These are phyloP conservation scores for Serrognathus titanus DNA, from an alignment of 2,888 invertebrate genomes.

Conservation along the genomic window DNA sequence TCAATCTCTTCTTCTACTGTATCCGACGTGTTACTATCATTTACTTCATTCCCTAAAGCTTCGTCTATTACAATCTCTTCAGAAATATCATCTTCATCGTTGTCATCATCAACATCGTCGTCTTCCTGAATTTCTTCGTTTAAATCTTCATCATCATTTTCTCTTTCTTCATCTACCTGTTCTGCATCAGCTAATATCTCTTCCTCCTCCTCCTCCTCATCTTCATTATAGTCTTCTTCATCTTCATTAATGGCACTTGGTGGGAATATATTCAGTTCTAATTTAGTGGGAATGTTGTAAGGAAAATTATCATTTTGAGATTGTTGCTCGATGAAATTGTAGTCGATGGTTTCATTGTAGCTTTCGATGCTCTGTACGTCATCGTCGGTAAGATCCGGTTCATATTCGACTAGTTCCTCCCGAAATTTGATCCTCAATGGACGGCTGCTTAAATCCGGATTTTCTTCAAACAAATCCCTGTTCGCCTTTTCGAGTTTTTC, in stretches of 20 bases:
- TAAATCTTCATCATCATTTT: slow-evolving; percentile 16
- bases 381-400: slow-evolving; percentile 48
- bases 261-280: slow-evolving; percentile 18
- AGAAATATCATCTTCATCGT: neutral
- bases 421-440: slow-evolving; percentile 51
- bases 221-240: slow-evolving; percentile 17
- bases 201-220: slow-evolving; percentile 11
- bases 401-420: slow-evolving; percentile 51
- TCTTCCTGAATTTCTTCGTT: neutral
- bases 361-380: slow-evolving; percentile 47
- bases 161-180: slow-evolving; percentile 13
- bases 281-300: neutral
- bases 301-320: slow-evolving; percentile 19
- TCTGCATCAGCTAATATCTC: slow-evolving; percentile 21
- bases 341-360: slow-evolving; percentile 33
- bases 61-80: slow-evolving; percentile 1
- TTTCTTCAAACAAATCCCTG: slow-evolving; percentile 48
- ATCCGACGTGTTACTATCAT: slow-evolving; percentile 2
- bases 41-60: slow-evolving; percentile 5
- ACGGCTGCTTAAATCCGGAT: slow-evolving; percentile 25
- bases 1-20: slow-evolving; percentile 12
- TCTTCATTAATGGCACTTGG: slow-evolving; percentile 12
- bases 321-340: slow-evolving; percentile 12
- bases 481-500: slow-evolving; percentile 56
- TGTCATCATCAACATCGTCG: neutral